A percentile compares a stretch with the other conserved stretches of the same genome.
Evolutionary conservation across 2,797 vertebrate genomes (phyloP).

Genomic region (Arrhamphus sclerolepis): DNA sequence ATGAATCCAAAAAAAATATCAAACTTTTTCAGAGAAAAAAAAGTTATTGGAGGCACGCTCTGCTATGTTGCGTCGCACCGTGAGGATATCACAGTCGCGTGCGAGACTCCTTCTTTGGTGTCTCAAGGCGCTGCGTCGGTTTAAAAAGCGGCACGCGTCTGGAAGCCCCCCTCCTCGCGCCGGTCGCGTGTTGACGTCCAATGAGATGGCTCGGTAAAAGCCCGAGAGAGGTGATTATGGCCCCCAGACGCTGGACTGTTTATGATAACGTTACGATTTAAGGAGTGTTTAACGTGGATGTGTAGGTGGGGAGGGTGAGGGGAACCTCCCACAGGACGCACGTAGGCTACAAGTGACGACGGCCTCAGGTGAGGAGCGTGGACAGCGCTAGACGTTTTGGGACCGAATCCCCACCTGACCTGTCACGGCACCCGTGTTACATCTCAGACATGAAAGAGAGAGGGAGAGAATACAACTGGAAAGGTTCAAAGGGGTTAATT

Average conservation of each 20-base stretch:
- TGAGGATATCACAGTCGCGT: constrained; percentile 81
- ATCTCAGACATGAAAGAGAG: neutral
- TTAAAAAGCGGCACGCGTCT: constrained; percentile 99
- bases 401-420: constrained; percentile 40
- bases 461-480: neutral
- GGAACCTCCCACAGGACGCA: constrained; percentile 78
- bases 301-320: constrained; percentile 58
- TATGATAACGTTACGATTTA: constrained; percentile 73
- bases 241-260: constrained; percentile 65
- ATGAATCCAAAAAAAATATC: constrained; percentile 52
- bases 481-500: constrained; percentile 14
- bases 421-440: constrained; percentile 4
- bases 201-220: constrained; percentile 79
- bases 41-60: constrained; percentile 52
- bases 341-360: constrained; percentile 59
- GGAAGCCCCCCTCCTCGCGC: constrained; percentile 88
- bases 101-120: constrained; percentile 89
- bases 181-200: constrained; percentile 94
- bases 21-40: constrained; percentile 6
- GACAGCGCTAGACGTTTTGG: constrained; percentile 50
- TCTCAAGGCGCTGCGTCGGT: constrained; percentile 86
- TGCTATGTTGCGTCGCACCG: constrained; percentile 55
- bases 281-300: constrained; percentile 74
- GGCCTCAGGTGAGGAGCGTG: constrained; percentile 61
- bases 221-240: constrained; percentile 76